These are phyloP conservation scores for Pseudorasbora parva DNA, from an alignment of 2,113 vertebrate genomes.

Conservation along the genomic window DNA sequence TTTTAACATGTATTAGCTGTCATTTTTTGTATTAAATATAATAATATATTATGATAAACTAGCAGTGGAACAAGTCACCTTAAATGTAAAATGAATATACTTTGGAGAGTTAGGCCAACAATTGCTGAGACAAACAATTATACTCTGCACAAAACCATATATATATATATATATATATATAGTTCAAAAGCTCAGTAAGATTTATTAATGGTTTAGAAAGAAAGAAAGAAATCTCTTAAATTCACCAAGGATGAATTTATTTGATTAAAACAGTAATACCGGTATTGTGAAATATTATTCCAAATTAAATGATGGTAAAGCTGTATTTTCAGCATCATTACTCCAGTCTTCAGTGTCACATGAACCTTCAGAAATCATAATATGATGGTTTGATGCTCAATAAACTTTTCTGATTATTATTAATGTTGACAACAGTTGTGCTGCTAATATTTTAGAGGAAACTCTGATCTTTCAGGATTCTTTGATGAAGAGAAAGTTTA, in stretches of 20 bases:
- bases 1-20: not conserved
- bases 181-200: not conserved
- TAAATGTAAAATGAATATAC: not conserved
- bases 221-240: not conserved
- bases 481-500: too few species aligned
- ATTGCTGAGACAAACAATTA: not conserved
- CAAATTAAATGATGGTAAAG: not conserved
- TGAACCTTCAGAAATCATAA: not conserved
- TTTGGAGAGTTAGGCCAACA: not conserved
- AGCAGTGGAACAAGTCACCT: too few species aligned
- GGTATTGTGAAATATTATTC: not conserved
- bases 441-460: not conserved
- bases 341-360: not conserved
- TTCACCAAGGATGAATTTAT: too few species aligned
- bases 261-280: not conserved
- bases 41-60: not conserved
- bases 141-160: not conserved
- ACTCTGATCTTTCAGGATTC: not conserved
- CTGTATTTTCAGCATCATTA: not conserved
- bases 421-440: not conserved
- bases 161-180: too few species aligned
- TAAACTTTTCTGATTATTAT: not conserved
- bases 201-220: not conserved
- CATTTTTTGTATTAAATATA: not conserved
- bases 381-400: not conserved